Conservation (phyloP, 30 jellyfish, hydroid and myxozoan species). For the Sanderia malayensis region DNA sequence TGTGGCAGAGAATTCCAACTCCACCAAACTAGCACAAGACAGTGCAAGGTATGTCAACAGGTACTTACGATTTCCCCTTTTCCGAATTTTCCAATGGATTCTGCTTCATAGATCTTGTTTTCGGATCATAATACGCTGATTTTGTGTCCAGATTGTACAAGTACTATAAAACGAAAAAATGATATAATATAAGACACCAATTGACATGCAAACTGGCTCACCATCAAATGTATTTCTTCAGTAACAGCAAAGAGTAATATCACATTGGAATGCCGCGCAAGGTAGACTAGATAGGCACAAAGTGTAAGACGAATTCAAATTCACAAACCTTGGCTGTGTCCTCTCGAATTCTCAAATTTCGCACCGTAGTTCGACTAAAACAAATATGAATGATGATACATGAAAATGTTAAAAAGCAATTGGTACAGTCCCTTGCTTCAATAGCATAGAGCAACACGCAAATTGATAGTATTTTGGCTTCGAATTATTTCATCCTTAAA, state of each 20-base stretch:
- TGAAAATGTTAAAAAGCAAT: too few relatives aligned
- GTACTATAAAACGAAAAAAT: conserved; percentile 57
- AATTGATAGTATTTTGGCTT: too few relatives aligned
- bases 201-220: conserved; percentile 1
- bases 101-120: conserved; percentile 96
- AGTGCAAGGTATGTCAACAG: too few relatives aligned
- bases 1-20: too few relatives aligned
- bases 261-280: too few relatives aligned
- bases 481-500: too few relatives aligned
- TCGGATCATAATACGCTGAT: conserved; percentile 98
- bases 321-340: conserved; percentile 91
- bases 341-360: conserved; percentile 92
- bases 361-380: conserved; percentile 80
- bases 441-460: too few relatives aligned
- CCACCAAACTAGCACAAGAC: too few relatives aligned
- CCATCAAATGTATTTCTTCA: too few relatives aligned
- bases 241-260: too few relatives aligned
- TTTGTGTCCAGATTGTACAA: conserved; percentile 89
- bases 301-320: neutral
- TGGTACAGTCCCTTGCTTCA: too few relatives aligned
- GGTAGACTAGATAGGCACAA: neutral
- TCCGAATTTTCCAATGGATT: conserved; percentile 80
- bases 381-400: too few relatives aligned
- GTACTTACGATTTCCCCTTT: conserved; percentile 87
- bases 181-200: neutral